phyloP scores from a whole-genome alignment of 1,140 invertebrate species.

The Drosophila parvula region DNA sequence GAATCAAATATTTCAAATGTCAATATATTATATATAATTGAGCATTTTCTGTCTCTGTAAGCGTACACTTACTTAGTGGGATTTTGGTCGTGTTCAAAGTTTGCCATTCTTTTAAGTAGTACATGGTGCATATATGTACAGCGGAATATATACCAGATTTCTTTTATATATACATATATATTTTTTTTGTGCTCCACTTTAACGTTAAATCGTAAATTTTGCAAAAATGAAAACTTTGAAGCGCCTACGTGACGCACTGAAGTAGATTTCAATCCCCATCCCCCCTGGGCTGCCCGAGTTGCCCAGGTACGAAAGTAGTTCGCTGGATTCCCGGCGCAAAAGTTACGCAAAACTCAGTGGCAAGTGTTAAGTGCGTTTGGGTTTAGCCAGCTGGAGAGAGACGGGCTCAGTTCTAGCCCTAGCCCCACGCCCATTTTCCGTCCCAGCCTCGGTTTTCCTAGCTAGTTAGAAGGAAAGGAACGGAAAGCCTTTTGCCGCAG shows the following conservation, averaged over 20 bases:
- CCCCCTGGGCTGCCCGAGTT: background rate
- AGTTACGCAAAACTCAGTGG: slow-evolving; percentile 77
- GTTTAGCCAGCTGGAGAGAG: slow-evolving; percentile 62
- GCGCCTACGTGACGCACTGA: slow-evolving; percentile 83
- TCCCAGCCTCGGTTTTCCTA: slow-evolving; percentile 27
- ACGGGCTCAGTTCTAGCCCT: slow-evolving; percentile 29
- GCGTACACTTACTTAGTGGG: slow-evolving; percentile 81
- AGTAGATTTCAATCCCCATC: slow-evolving; percentile 57
- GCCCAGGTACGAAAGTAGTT: slow-evolving; percentile 60
- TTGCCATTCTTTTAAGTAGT: slow-evolving; percentile 79
- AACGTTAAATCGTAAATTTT: slow-evolving; percentile 83
- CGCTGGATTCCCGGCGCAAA: slow-evolving; percentile 62
- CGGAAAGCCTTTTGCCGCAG: slow-evolving; percentile 68
- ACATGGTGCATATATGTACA: slow-evolving; percentile 52
- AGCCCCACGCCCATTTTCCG: slow-evolving; percentile 7
- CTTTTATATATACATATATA: slow-evolving; percentile 15
- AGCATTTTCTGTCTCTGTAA: background rate
- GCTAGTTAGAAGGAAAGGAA: slow-evolving; percentile 62
- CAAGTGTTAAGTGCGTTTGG: slow-evolving; percentile 81
- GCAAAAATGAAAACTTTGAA: slow-evolving; percentile 81
- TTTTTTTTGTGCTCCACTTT: slow-evolving; percentile 68
- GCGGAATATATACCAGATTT: slow-evolving; percentile 8
- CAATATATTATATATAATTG: too few species aligned
- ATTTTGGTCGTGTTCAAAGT: slow-evolving; percentile 80
- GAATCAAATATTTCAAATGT: background rate